Percentiles rank a stretch among this genome's conserved stretches.
Conservation (phyloP, 2,888 invertebrate species). For the Formica aserva region DNA sequence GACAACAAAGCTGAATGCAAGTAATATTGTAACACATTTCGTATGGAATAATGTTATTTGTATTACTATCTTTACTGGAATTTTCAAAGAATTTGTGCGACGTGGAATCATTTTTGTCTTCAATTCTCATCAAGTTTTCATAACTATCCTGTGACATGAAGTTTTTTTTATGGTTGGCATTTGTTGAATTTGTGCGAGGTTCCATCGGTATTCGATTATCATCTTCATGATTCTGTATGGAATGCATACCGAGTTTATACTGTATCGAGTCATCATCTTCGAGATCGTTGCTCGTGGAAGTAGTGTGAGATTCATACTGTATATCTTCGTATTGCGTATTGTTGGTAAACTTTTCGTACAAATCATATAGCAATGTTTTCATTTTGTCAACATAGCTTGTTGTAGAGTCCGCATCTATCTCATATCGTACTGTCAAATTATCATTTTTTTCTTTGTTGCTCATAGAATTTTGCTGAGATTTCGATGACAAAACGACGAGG, state of each 20-base stretch:
- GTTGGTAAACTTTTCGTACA: background rate
- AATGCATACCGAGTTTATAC: background rate
- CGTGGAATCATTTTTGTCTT: background rate
- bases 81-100: background rate
- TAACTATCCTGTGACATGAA: background rate
- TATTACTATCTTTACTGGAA: background rate
- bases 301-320: background rate
- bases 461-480: background rate
- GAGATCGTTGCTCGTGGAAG: background rate
- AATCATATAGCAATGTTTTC: background rate
- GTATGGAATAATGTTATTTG: background rate
- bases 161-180: background rate
- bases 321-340: background rate
- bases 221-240: too few species aligned
- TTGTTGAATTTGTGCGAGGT: background rate
- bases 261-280: background rate
- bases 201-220: background rate
- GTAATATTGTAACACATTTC: background rate
- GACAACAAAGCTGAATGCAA: conserved; percentile 75
- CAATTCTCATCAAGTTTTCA: background rate
- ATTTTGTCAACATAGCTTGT: background rate
- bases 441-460: background rate
- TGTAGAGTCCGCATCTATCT: background rate
- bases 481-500: background rate
- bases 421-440: background rate